phyloP scores from a whole-genome alignment of 1,140 invertebrate species.

The Plectus sambesii region DNA sequence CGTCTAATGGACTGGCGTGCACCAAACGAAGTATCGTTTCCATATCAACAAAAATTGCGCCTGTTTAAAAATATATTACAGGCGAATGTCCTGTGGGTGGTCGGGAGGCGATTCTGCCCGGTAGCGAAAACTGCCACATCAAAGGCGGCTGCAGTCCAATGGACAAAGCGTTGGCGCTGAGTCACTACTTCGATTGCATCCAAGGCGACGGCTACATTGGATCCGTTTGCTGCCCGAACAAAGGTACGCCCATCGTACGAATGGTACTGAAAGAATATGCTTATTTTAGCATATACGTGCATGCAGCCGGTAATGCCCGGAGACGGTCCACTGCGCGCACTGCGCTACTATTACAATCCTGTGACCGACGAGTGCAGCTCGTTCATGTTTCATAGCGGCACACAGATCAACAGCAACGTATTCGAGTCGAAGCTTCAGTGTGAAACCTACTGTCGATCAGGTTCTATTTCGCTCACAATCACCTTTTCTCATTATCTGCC shows the following conservation, averaged over 20 bases:
- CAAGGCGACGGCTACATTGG: constrained; percentile 4
- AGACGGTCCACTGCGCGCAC: constrained; percentile 4
- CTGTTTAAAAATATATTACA: too few species aligned
- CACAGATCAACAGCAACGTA: constrained; percentile 14
- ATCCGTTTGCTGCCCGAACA: constrained; percentile 19
- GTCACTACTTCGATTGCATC: constrained; percentile 17
- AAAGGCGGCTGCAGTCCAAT: constrained; percentile 15
- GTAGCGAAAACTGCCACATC: constrained; percentile 15
- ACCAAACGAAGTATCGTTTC: too few species aligned
- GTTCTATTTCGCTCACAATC: too few species aligned
- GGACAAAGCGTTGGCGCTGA: constrained; percentile 11
- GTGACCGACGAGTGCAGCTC: constrained; percentile 7
- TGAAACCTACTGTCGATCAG: constrained; percentile 15
- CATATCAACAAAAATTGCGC: too few species aligned
- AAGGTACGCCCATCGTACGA: constrained; percentile 11
- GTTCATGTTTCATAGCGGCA: constrained; percentile 15
- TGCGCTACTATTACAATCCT: constrained; percentile 17
- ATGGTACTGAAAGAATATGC: neutral
- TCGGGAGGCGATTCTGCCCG: constrained; percentile 7
- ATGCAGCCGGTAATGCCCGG: constrained; percentile 20
- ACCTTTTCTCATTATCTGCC: too few species aligned
- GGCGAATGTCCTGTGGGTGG: constrained; percentile 16
- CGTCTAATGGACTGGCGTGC: constrained; percentile 15
- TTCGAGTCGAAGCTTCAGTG: constrained; percentile 17
- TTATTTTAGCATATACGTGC: constrained; percentile 16